Evolutionary conservation across 2,888 invertebrate species (phyloP).

Genomic region (Nephrotoma appendiculata): DNA sequence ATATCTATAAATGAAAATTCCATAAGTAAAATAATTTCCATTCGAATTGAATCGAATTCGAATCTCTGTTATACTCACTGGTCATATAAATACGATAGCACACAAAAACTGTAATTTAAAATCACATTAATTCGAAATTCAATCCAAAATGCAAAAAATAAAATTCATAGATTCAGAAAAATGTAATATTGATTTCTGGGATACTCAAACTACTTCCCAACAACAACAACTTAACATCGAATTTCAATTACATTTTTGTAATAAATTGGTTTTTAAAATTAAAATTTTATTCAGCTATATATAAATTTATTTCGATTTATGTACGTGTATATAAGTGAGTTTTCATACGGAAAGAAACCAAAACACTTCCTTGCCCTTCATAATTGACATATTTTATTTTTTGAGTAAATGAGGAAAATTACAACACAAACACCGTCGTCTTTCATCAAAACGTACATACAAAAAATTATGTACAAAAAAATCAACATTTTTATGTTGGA

Average conservation of each 20-base stretch:
- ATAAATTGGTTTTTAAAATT: not conserved
- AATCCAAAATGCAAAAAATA: not conserved
- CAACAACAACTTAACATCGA: not conserved
- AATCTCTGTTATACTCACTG: not conserved
- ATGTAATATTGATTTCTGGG: not conserved
- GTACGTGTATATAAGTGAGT: not conserved
- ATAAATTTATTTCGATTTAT: not conserved
- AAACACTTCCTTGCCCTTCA: not conserved
- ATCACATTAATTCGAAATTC: not conserved
- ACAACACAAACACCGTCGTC: not conserved
- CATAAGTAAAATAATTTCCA: not conserved
- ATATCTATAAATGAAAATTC: not conserved
- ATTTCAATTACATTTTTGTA: not conserved
- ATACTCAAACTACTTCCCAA: not conserved
- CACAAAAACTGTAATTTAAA: not conserved
- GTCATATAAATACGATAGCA: not conserved
- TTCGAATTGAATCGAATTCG: not conserved
- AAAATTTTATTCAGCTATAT: not conserved
- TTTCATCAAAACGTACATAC: not conserved
- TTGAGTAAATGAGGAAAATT: not conserved
- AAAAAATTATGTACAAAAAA: not conserved
- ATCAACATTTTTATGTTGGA: not conserved
- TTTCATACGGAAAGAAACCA: not conserved
- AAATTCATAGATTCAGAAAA: not conserved
- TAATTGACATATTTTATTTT: not conserved